A percentile compares a stretch with the other conserved stretches of the same genome.
phyloP scores from a whole-genome alignment of 2,797 vertebrate genomes.

The Lemur catta region DNA sequence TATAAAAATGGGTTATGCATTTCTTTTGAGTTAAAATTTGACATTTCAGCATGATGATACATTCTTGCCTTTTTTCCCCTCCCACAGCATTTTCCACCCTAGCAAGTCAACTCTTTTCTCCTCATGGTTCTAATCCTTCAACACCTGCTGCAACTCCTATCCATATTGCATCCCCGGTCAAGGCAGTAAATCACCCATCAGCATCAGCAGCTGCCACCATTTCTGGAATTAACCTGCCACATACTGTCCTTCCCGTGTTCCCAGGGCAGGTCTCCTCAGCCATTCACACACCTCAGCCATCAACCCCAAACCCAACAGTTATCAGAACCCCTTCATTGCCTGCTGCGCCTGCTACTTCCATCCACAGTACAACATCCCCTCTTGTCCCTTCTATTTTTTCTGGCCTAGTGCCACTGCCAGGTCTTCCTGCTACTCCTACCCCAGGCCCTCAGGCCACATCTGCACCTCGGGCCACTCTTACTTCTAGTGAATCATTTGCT shows the following conservation, averaged over 20 bases:
- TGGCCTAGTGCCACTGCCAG: constrained; percentile 86
- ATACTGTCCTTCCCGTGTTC: constrained; percentile 87
- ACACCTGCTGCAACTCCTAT: constrained; percentile 86
- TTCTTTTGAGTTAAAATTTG: constrained; percentile 69
- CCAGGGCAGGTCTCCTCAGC: constrained; percentile 88
- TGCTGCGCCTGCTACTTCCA: constrained; percentile 76
- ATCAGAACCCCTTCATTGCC: constrained; percentile 90
- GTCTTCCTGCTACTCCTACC: constrained; percentile 80
- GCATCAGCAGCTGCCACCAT: constrained; percentile 78
- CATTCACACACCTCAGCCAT: constrained; percentile 86
- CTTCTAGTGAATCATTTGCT: constrained; percentile 84
- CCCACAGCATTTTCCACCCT: constrained; percentile 91
- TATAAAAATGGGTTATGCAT: not conserved
- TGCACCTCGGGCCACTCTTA: constrained; percentile 87
- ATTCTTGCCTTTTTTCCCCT: constrained; percentile 78
- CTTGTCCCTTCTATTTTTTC: constrained; percentile 89
- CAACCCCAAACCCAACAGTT: constrained; percentile 88
- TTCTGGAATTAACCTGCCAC: constrained; percentile 83
- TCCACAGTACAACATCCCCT: constrained; percentile 78
- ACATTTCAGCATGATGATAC: constrained; percentile 65
- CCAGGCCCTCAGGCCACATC: constrained; percentile 75
- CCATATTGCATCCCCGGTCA: constrained; percentile 84
- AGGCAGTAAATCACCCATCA: constrained; percentile 81
- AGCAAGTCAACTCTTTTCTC: constrained; percentile 91
- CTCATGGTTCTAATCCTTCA: constrained; percentile 91